These are phyloP conservation scores for Xenopus borealis DNA, from an alignment of 2,113 vertebrate species.

Conservation along the genomic window DNA sequence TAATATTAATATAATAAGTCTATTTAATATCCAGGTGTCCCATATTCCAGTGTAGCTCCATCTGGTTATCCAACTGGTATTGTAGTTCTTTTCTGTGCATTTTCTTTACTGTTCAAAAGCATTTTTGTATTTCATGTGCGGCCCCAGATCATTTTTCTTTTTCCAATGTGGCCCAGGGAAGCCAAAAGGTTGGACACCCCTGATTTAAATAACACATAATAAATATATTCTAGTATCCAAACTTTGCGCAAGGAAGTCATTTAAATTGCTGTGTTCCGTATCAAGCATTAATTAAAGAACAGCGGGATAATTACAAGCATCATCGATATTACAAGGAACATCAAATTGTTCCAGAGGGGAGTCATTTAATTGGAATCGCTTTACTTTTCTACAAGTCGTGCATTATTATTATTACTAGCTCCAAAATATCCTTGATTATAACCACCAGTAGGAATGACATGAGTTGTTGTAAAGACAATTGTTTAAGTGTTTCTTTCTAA, in stretches of 20 bases:
- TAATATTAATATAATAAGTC: no score
- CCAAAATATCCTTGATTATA: slow-evolving; percentile 15
- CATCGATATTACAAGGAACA: slow-evolving; percentile 58
- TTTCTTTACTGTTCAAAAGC: no score
- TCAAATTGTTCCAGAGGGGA: slow-evolving; percentile 51
- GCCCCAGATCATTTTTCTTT: no score
- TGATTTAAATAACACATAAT: slow-evolving; percentile 8
- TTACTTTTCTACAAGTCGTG: slow-evolving; percentile 52
- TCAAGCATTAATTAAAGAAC: slow-evolving; percentile 62
- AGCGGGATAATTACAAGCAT: slow-evolving; percentile 56
- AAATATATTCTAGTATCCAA: slow-evolving; percentile 6
- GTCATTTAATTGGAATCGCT: slow-evolving; percentile 52
- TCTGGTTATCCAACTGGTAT: no score
- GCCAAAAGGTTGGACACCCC: no score
- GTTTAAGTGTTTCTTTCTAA: slow-evolving; percentile 43
- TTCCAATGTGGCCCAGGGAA: no score
- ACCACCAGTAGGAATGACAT: slow-evolving; percentile 27
- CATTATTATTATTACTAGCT: slow-evolving; percentile 44
- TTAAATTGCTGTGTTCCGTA: slow-evolving; percentile 51
- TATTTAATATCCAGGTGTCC: no score
- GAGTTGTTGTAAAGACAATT: slow-evolving; percentile 43
- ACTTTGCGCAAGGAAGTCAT: slow-evolving; percentile 31
- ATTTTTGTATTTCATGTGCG: no score
- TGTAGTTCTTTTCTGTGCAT: no score
- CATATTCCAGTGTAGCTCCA: no score